Evolutionary conservation across 1,140 invertebrate species (phyloP).

Genomic region (Notospermus geniculatus): DNA sequence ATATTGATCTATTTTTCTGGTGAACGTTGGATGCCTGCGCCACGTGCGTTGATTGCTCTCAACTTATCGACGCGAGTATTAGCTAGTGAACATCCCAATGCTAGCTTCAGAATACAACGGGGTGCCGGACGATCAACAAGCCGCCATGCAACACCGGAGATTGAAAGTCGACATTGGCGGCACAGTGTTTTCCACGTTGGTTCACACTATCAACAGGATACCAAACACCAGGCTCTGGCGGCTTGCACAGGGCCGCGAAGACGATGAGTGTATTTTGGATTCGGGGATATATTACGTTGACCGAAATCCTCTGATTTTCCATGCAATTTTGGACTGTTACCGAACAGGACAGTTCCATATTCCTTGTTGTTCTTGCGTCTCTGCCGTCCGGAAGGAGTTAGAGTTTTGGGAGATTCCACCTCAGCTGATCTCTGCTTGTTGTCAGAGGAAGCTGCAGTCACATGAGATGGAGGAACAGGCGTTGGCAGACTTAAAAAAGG

Average conservation of each 20-base stretch:
- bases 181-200: background rate
- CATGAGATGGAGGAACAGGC: background rate
- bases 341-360: slow-evolving; percentile 2
- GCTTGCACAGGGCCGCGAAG: background rate
- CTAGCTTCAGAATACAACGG: no score
- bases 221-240: background rate
- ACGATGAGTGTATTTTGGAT: slow-evolving; percentile 1
- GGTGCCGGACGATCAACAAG: no score
- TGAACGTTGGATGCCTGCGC: no score
- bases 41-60: no score
- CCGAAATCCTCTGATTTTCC: slow-evolving; percentile 7
- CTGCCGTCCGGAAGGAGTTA: background rate
- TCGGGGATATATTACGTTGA: background rate
- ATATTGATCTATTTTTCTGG: no score
- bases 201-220: background rate
- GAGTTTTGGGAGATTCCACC: background rate
- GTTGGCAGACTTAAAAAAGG: background rate
- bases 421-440: background rate
- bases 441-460: background rate
- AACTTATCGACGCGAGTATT: no score
- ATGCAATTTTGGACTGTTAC: slow-evolving; percentile 5
- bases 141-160: no score
- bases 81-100: no score
- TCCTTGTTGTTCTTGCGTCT: background rate
- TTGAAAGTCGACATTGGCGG: background rate